These are phyloP conservation scores for Ptychadena robeensis DNA, from an alignment of 2,797 vertebrate genomes.

Conservation along the genomic window DNA sequence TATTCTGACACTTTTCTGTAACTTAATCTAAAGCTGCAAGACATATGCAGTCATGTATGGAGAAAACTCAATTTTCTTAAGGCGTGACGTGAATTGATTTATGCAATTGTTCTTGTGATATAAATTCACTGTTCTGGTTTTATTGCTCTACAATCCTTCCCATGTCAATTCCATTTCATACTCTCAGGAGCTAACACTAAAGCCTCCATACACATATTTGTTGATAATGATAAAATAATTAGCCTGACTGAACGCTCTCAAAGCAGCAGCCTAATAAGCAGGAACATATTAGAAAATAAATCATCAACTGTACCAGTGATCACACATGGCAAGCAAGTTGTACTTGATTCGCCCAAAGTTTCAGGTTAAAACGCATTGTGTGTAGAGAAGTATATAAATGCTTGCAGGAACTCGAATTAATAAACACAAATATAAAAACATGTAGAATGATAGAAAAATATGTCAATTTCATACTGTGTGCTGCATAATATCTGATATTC, in stretches of 20 bases:
- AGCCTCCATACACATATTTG: not conserved
- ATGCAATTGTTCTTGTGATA: conserved; percentile 39
- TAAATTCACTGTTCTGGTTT: conserved; percentile 17
- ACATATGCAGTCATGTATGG: conserved; percentile 50
- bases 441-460: too few species aligned
- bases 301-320: not conserved
- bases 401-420: not conserved
- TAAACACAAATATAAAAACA: too few species aligned
- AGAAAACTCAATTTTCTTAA: conserved; percentile 52
- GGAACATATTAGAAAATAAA: not conserved
- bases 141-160: not conserved
- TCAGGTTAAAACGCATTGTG: not conserved
- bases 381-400: not conserved
- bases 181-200: not conserved
- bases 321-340: not conserved
- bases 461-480: too few species aligned
- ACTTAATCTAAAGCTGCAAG: conserved; percentile 37
- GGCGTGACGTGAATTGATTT: conserved; percentile 38
- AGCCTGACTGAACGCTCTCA: not conserved
- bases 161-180: conserved; percentile 16
- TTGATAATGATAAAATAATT: conserved; percentile 17
- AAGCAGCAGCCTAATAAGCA: not conserved
- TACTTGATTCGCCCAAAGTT: not conserved
- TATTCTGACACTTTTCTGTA: conserved; percentile 36
- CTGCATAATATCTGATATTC: too few species aligned